Percentiles rank a stretch among this genome's conserved stretches.
Conservation (phyloP, 2,888 invertebrate genomes). For the Steinernema carpocapsae region DNA sequence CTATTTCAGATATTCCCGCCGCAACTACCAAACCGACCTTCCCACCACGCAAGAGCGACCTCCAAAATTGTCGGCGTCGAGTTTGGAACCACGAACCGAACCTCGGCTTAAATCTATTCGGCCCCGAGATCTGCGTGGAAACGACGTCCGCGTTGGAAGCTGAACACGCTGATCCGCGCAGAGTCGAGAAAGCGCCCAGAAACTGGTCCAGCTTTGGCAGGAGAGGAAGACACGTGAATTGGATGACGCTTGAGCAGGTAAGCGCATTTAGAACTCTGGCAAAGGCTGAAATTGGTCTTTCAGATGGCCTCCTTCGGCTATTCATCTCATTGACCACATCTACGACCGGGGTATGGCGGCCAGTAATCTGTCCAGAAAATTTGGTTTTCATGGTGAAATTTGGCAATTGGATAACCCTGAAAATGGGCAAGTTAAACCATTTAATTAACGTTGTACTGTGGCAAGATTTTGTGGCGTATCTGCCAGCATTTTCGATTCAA, state of each 20-base stretch:
- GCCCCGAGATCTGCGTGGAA: constrained; percentile 4
- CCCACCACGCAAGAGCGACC: not conserved
- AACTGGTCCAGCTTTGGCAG: not conserved
- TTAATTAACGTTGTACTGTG: too few species aligned
- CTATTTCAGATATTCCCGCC: not conserved
- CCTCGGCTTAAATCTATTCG: not conserved
- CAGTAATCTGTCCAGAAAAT: too few species aligned
- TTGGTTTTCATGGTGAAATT: too few species aligned
- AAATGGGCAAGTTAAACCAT: too few species aligned
- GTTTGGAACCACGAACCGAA: not conserved
- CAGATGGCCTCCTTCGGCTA: not conserved
- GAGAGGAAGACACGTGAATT: not conserved
- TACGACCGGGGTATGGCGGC: not conserved
- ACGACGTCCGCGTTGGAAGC: not conserved
- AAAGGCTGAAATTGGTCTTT: too few species aligned
- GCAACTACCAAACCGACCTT: not conserved
- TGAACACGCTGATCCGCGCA: not conserved
- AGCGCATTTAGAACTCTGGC: not conserved
- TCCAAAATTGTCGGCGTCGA: not conserved
- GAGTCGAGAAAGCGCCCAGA: not conserved
- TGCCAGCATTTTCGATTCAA: too few species aligned
- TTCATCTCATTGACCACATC: not conserved
- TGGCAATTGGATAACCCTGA: too few species aligned
- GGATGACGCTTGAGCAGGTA: not conserved
- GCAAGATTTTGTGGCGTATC: too few species aligned